A percentile compares a stretch with the other conserved stretches of the same genome.
phyloP scores from a whole-genome alignment of 92 coral and sea anemone genomes.

The Palythoa heliodiscus region DNA sequence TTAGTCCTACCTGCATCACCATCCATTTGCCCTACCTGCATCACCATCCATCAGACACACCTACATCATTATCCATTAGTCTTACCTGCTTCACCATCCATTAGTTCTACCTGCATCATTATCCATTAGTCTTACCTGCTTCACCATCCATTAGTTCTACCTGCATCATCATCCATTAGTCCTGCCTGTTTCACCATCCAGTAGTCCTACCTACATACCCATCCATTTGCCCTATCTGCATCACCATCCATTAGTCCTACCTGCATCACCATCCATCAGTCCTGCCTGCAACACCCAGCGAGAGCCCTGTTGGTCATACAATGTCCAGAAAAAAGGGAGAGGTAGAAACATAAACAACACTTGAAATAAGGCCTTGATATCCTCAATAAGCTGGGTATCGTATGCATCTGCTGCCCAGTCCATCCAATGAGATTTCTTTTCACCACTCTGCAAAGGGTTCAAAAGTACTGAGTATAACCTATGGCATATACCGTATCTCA shows the following conservation, averaged over 20 bases:
- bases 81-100: too few species aligned
- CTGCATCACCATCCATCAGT: conserved; percentile 81
- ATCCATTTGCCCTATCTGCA: background rate
- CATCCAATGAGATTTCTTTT: conserved; percentile 75
- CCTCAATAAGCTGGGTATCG: conserved; percentile 66
- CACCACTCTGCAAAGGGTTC: conserved; percentile 32
- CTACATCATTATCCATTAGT: too few species aligned
- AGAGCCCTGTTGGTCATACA: conserved; percentile 87
- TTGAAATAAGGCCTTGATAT: conserved; percentile 72
- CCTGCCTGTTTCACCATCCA: too few species aligned
- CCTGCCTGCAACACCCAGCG: conserved; percentile 85
- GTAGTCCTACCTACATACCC: background rate
- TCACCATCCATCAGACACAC: too few species aligned
- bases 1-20: too few species aligned
- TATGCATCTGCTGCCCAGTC: conserved; percentile 80
- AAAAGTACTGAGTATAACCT: background rate
- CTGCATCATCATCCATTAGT: too few species aligned
- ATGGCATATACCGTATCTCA: too few species aligned
- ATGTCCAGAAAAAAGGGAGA: conserved; percentile 78
- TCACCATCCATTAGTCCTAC: conserved; percentile 14
- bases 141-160: too few species aligned
- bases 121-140: too few species aligned
- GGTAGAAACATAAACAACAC: conserved; percentile 83
- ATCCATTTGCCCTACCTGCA: too few species aligned
- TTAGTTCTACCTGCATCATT: too few species aligned